These are phyloP conservation scores for Eciton burchellii DNA, from an alignment of 1,140 invertebrate species.

Conservation along the genomic window DNA sequence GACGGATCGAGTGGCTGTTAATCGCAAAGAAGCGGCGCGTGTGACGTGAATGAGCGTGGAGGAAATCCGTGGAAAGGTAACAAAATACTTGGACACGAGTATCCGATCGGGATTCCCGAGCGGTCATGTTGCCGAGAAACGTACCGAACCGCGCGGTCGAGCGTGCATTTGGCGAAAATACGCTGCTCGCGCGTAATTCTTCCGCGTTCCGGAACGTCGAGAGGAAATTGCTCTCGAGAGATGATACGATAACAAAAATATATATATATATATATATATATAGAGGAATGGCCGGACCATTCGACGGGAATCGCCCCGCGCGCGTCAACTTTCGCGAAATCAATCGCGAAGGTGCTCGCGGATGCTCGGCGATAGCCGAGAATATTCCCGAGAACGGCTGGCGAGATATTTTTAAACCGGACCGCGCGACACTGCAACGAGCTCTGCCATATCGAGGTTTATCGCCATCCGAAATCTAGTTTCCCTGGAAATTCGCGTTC, in stretches of 20 bases:
- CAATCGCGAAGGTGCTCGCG: slow-evolving; percentile 28
- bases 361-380: background rate
- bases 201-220: background rate
- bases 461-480: slow-evolving; percentile 34
- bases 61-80: slow-evolving; percentile 20
- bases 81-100: slow-evolving; percentile 1
- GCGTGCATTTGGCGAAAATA: background rate
- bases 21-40: slow-evolving; percentile 17
- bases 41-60: slow-evolving; percentile 27
- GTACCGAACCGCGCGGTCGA: no score
- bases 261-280: no score
- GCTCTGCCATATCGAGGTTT: slow-evolving; percentile 8
- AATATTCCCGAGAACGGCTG: slow-evolving; percentile 32
- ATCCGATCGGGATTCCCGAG: background rate
- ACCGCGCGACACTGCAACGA: background rate
- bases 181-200: background rate
- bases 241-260: background rate
- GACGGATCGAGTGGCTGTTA: slow-evolving; percentile 36
- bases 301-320: slow-evolving; percentile 18
- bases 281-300: slow-evolving; percentile 15
- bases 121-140: no score
- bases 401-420: slow-evolving; percentile 40
- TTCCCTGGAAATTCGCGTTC: slow-evolving; percentile 30
- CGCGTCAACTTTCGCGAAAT: slow-evolving; percentile 55
- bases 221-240: background rate